Base-by-base conservation (phyloP, 2,797 vertebrate genomes). In the Coregonus suidteri region DNA sequence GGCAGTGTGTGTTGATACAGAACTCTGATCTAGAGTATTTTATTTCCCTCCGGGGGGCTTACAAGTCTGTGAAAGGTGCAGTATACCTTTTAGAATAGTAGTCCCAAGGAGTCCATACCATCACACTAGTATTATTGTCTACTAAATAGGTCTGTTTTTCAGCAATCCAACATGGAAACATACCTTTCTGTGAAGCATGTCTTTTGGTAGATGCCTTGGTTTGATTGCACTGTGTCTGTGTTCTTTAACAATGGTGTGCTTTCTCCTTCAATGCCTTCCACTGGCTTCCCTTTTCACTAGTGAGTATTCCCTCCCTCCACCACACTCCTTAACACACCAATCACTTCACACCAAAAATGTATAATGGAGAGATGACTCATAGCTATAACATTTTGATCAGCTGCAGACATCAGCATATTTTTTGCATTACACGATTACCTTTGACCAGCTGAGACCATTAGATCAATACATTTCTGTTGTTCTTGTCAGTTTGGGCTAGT, bases 201-300 rank as follows among this genome's bases (percentile, higher is more conserved):
- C 89, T 92, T 93, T 83, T 81, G 62, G 73, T 83, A 83, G 90
- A 93, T 92, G 92, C 94, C 93, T 90, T 85, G 80, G 82, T 86
- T 82, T 93, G 92, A 91, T 85, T 85, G 85, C 92, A 87, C 82
- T 71, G 82, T 85, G 80, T 91, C 41, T 90, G 76, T 95, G 81
- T 89, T 85, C 73, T 86, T 95, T 95, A 96, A 95, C 93, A 95
- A 94, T 94, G 95, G 41, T 95, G 41, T 47, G 95, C 81, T 90
- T 85, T 96, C 94, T 93, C 93, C 92, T 95, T 94, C 95, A 96
- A 95, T 96, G 96, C 96, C 95, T 97, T 95, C 96, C 96, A 93
- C 92, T 95, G 94, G 94, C 93, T 91, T 93, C 90, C 84, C 85
- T 47, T 89, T 86, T 91, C 94, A 94, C 94, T 93, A 81, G 97